Conservation (phyloP, 2,888 invertebrate species). For the Caenorhabditis becei region DNA sequence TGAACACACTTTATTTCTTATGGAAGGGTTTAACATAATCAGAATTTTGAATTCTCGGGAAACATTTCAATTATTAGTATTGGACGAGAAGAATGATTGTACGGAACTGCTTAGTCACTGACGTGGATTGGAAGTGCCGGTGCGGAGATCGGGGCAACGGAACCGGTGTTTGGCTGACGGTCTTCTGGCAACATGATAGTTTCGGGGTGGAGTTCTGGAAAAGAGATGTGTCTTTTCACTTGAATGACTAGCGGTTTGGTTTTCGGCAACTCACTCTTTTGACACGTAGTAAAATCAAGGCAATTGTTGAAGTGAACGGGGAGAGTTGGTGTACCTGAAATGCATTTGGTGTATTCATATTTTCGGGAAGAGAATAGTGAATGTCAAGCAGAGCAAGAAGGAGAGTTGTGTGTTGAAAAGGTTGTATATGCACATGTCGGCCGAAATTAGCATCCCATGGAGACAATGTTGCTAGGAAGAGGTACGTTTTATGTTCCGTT, state of each 20-base stretch:
- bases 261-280: too few relatives aligned
- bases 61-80: slow-evolving; percentile 1
- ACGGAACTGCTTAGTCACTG: slow-evolving; percentile 1
- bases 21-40: too few relatives aligned
- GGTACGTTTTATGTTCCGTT: neutral
- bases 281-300: too few relatives aligned
- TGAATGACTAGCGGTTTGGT: too few relatives aligned
- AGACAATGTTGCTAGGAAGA: slow-evolving; percentile 12
- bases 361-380: neutral
- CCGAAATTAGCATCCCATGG: neutral
- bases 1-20: too few relatives aligned
- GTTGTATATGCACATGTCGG: neutral
- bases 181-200: slow-evolving; percentile 39
- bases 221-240: too few relatives aligned
- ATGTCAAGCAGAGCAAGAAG: neutral
- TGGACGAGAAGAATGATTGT: neutral
- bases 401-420: neutral
- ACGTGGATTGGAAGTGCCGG: neutral
- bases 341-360: too few relatives aligned
- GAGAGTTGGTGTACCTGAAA: too few relatives aligned
- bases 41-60: too few relatives aligned
- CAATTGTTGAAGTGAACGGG: too few relatives aligned
- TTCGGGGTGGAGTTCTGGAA: neutral
- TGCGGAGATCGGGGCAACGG: slow-evolving; percentile 31
- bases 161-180: slow-evolving; percentile 37